Evolutionary conservation across 2,113 vertebrate genomes (phyloP).

Genomic region (Ciconia maguari): DNA sequence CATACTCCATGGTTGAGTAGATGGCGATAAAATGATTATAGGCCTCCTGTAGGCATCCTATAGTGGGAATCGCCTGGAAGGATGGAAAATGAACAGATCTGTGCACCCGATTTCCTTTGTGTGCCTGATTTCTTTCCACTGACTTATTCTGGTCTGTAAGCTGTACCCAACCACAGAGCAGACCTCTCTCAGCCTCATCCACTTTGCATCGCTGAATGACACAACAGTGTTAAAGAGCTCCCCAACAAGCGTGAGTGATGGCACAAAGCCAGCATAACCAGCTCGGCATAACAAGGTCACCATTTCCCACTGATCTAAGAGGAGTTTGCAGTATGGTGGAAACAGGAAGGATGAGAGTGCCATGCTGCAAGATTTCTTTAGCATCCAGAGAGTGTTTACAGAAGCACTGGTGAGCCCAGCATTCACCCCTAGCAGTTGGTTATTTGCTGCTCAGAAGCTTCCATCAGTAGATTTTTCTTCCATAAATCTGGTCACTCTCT

Average conservation of each 20-base stretch:
- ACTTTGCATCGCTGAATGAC: background rate
- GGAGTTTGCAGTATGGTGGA: background rate
- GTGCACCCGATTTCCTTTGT: background rate
- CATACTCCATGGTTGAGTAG: background rate
- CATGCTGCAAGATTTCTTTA: background rate
- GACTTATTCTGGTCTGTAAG: background rate
- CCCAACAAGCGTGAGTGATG: background rate
- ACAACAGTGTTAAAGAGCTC: background rate
- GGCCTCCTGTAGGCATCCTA: background rate
- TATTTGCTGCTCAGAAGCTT: background rate
- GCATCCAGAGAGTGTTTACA: background rate
- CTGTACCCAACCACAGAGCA: background rate
- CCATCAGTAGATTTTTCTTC: background rate
- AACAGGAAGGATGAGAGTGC: background rate
- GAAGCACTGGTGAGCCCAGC: background rate
- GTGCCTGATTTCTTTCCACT: background rate
- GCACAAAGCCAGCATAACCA: background rate
- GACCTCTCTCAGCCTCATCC: background rate
- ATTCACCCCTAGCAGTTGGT: background rate
- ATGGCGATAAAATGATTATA: background rate
- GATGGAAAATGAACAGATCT: background rate
- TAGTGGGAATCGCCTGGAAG: background rate
- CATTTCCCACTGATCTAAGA: background rate
- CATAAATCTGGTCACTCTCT: background rate
- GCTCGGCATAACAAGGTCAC: background rate